Conservation (phyloP, 2,797 vertebrate species). For the Triplophysa yarkandensis region DNA sequence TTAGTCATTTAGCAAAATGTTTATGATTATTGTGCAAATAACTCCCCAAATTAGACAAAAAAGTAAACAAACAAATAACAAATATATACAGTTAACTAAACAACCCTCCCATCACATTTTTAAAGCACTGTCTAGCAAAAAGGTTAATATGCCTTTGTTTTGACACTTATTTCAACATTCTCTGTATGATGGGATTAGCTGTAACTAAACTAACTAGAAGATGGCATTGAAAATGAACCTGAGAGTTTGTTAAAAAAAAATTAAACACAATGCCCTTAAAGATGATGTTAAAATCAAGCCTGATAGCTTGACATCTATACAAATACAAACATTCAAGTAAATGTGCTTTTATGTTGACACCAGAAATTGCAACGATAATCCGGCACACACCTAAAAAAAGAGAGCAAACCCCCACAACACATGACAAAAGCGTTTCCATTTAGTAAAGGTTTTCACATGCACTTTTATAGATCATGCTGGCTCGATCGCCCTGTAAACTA, state of each 20-base stretch:
- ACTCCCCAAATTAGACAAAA: neutral
- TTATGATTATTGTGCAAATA: no score
- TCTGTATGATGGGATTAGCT: neutral
- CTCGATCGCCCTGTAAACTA: constrained; percentile 15
- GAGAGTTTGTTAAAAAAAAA: constrained; percentile 8
- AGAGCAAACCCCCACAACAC: constrained; percentile 27
- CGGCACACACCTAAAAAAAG: neutral
- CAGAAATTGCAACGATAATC: neutral
- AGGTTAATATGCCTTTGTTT: no score
- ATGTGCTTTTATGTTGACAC: neutral
- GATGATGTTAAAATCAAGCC: neutral
- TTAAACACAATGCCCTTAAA: neutral
- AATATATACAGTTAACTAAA: neutral
- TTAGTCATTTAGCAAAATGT: no score
- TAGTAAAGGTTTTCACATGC: constrained; percentile 45
- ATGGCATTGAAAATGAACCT: constrained; percentile 23
- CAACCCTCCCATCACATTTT: neutral
- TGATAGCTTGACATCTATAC: neutral
- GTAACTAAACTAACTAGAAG: neutral
- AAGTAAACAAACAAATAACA: neutral
- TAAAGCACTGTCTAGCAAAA: no score
- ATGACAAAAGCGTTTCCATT: constrained; percentile 39
- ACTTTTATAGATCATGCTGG: constrained; percentile 33
- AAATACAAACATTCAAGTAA: constrained; percentile 28
- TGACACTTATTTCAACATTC: neutral